A percentile compares a stretch with the other conserved stretches of the same genome.
Evolutionary conservation across 2,797 vertebrate species (phyloP).

Genomic region (Channallabes apus): DNA sequence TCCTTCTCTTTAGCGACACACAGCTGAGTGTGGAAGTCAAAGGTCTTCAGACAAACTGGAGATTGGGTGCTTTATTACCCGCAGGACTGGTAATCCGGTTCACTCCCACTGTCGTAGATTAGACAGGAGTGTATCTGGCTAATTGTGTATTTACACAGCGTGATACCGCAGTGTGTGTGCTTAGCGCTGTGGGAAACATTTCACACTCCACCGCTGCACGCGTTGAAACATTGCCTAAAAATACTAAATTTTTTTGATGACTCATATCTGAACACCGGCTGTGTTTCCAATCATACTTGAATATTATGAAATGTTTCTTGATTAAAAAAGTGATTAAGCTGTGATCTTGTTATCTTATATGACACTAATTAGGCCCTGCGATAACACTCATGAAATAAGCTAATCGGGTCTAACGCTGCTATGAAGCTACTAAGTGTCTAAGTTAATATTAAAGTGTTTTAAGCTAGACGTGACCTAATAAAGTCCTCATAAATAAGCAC

Average conservation of each 20-base stretch:
- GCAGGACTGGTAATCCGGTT: not conserved
- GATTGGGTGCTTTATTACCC: not conserved
- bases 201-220: not conserved
- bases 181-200: not conserved
- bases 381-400: not conserved
- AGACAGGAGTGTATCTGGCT: slow-evolving; percentile 4
- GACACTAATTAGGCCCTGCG: not conserved
- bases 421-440: not conserved
- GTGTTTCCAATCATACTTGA: slow-evolving; percentile 2
- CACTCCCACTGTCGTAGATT: not conserved
- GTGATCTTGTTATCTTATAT: not conserved
- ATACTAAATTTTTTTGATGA: not conserved
- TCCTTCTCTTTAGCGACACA: not conserved
- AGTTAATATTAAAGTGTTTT: slow-evolving; percentile 9
- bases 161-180: not conserved
- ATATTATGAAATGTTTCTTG: not conserved
- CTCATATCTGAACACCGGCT: not conserved
- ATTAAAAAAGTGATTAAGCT: not conserved
- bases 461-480: not conserved
- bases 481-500: not conserved
- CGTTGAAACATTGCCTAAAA: not conserved
- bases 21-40: not conserved
- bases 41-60: not conserved
- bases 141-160: slow-evolving; percentile 1
- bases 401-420: not conserved